These are phyloP conservation scores for Caranx melampygus DNA, from an alignment of 2,113 vertebrate genomes.

Conservation along the genomic window DNA sequence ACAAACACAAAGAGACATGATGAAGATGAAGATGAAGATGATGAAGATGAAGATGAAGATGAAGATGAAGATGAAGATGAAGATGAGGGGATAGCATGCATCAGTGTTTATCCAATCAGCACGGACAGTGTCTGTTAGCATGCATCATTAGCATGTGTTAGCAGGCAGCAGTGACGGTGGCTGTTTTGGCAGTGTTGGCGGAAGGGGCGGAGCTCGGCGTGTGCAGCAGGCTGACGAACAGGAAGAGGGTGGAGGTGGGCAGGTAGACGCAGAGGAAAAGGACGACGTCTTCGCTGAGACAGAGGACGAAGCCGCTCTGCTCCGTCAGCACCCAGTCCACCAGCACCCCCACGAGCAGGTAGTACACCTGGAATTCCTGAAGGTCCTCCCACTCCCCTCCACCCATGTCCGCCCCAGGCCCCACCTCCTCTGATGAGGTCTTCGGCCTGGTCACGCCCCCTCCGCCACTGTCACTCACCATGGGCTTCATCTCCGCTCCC, in stretches of 20 bases:
- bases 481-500: slow-evolving; percentile 93
- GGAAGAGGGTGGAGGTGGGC: slow-evolving; percentile 93
- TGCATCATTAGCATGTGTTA: slow-evolving; percentile 79
- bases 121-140: slow-evolving; percentile 6
- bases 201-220: slow-evolving; percentile 77
- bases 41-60: slow-evolving; percentile 27
- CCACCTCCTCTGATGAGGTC: slow-evolving; percentile 68
- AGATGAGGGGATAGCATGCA: slow-evolving; percentile 29
- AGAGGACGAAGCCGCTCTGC: slow-evolving; percentile 87
- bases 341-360: slow-evolving; percentile 92
- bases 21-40: slow-evolving; percentile 24
- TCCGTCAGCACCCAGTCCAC: slow-evolving; percentile 93
- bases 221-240: slow-evolving; percentile 90
- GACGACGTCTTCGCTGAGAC: slow-evolving; percentile 92
- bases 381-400: slow-evolving; percentile 87
- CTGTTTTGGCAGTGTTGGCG: slow-evolving; percentile 19
- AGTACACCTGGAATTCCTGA: slow-evolving; percentile 95
- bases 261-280: slow-evolving; percentile 95
- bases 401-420: slow-evolving; percentile 60
- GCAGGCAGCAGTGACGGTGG: slow-evolving; percentile 84
- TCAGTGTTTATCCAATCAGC: background rate
- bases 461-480: slow-evolving; percentile 94
- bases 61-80: slow-evolving; percentile 15
- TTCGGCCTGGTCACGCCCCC: slow-evolving; percentile 46
- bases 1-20: slow-evolving; percentile 25